A percentile compares a stretch with the other conserved stretches of the same genome.
Conservation (phyloP, 2,888 invertebrate genomes). For the Oeneis ivallda region DNA sequence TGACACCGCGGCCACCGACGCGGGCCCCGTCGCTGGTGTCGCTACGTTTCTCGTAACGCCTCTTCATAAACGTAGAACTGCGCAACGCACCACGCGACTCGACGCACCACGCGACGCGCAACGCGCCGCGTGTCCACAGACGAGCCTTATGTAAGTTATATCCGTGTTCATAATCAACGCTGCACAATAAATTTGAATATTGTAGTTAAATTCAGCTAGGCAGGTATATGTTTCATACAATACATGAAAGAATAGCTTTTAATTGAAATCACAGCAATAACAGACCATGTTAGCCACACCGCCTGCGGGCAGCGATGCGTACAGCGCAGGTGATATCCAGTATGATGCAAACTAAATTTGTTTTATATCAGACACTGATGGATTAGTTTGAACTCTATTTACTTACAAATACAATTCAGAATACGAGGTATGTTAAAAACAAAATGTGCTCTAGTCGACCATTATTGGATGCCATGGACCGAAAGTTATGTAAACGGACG, state of each 20-base stretch:
- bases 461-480: constrained; percentile 25
- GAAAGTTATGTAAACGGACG: constrained; percentile 25
- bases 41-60: no score
- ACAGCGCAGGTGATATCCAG: constrained; percentile 24
- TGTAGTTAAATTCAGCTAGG: not conserved
- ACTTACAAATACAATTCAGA: not conserved
- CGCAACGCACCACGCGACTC: no score
- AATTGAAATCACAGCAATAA: constrained; percentile 31
- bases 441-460: constrained; percentile 17
- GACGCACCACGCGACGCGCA: no score
- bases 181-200: no score
- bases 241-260: constrained; percentile 20
- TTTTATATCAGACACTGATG: constrained; percentile 19
- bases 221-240: not conserved
- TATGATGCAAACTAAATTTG: constrained; percentile 27
- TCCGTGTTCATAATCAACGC: not conserved
- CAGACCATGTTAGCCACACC: constrained; percentile 23
- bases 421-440: not conserved
- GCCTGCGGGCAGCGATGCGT: constrained; percentile 26
- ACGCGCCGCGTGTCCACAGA: no score
- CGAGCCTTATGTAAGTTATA: not conserved
- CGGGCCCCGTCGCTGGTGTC: no score
- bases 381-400: not conserved
- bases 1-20: no score
- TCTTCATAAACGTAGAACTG: no score